Evolutionary conservation across 1,140 invertebrate genomes (phyloP), one percentile per base, ranked within the genome.

Genomic region (Nilaparvata lugens): DNA sequence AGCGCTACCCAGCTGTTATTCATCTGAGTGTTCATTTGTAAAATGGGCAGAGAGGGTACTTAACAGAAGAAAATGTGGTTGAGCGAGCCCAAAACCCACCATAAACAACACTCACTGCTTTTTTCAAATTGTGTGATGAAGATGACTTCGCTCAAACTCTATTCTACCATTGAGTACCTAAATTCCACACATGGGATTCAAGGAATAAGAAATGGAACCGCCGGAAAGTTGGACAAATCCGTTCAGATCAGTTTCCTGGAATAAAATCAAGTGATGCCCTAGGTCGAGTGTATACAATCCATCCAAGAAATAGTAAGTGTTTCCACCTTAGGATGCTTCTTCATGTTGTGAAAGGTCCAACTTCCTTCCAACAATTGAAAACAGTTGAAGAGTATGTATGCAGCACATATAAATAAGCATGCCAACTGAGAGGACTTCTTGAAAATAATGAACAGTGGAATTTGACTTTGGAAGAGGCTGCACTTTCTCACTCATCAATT

Each of bases 251-350:
- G 35, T 66, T 71, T 60, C 64, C 69, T 64, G 55, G 52, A 18
- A 43, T 59, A 31, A 38, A 23, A 52, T 28, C 45, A n/a, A 68
- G 66, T 64, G 62, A 70, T 66, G 63, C 65, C 55, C 54, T 73
- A 48, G 67, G 67, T 48, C 63, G 70, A 64, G 66, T 76, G 14
- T 74, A 76, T 64, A 67, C 66, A 7, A 62, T 77, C 28, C 67
- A 71, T 67, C 70, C 72, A 19, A 71, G 69, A n/a, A 68, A 73
- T 55, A 61, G 57, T n/a, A 71, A 75, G 68, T 69, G 70, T 43
- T 77, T 65, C 67, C 69, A 72, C 70, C 63, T 78, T 53, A 64
- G 71, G 59, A 42, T 78, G 53, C 66, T 78, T 54, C 68, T 79
- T 65, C 55, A 69, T 65, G 55, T 71, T 64, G 60, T 78, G 65